These are phyloP conservation scores for Lytechinus pictus DNA, from an alignment of 35 echinoderm and acorn worm species.

Conservation along the genomic window DNA sequence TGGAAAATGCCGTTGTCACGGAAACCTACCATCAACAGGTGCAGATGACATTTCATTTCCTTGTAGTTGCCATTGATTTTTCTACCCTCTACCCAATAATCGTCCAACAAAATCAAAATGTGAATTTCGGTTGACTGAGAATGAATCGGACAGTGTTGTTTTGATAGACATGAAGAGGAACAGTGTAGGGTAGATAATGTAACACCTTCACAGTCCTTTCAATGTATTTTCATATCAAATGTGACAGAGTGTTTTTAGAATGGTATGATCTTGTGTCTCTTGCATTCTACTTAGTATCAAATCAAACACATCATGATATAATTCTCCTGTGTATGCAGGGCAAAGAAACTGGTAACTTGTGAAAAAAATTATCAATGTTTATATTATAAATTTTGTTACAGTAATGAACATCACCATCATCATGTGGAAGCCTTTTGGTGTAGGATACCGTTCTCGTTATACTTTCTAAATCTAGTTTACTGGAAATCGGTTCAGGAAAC, in stretches of 20 bases:
- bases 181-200: neutral
- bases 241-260: neutral
- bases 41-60: slow-evolving; percentile 18
- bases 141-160: neutral
- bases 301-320: neutral
- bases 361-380: too few relatives aligned
- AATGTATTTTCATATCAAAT: neutral
- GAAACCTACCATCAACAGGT: slow-evolving; percentile 1
- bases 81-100: slow-evolving; percentile 10
- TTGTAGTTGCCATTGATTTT: slow-evolving; percentile 15
- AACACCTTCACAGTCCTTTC: too few relatives aligned
- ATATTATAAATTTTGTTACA: too few relatives aligned
- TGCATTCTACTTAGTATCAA: neutral
- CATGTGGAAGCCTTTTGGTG: too few relatives aligned
- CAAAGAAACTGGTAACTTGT: too few relatives aligned
- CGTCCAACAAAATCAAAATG: neutral
- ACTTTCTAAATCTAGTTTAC: too few relatives aligned
- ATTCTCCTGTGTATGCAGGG: too few relatives aligned
- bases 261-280: neutral
- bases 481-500: too few relatives aligned
- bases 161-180: neutral
- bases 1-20: neutral
- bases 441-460: too few relatives aligned
- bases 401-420: too few relatives aligned
- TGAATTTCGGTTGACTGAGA: neutral